Conservation (phyloP, 1,140 invertebrate species). For the Cryptotermes secundus region DNA sequence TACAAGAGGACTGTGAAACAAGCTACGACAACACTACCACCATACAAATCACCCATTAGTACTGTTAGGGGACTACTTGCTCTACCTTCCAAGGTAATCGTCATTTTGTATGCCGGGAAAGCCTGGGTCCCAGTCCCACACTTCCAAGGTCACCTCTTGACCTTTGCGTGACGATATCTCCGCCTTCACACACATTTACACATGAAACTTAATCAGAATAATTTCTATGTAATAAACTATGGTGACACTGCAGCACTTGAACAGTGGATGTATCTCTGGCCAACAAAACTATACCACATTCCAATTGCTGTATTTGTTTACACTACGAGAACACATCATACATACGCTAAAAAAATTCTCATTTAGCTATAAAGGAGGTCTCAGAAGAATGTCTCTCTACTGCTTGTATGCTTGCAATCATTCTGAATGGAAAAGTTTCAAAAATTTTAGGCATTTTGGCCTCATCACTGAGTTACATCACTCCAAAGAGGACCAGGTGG, state of each 20-base stretch:
- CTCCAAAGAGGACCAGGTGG: too few relatives aligned
- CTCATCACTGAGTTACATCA: too few relatives aligned
- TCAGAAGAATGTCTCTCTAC: too few relatives aligned
- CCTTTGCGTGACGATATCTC: conserved; percentile 68
- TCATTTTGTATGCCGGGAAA: conserved; percentile 76
- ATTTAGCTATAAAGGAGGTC: not conserved
- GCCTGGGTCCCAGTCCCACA: conserved; percentile 84
- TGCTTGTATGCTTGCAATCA: too few relatives aligned
- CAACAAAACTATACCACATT: not conserved
- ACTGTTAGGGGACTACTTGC: not conserved
- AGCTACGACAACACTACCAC: not conserved
- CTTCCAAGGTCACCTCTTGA: conserved; percentile 67
- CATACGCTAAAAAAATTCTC: not conserved
- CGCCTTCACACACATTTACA: conserved; percentile 54
- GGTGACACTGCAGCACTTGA: not conserved
- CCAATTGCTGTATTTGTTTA: not conserved
- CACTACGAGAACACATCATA: not conserved
- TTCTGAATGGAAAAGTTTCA: too few relatives aligned
- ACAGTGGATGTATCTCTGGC: not conserved
- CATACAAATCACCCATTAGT: not conserved
- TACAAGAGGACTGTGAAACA: not conserved
- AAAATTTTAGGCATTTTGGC: too few relatives aligned
- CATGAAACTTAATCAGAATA: not conserved
- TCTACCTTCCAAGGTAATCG: conserved; percentile 82
- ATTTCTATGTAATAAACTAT: not conserved